Base-by-base conservation (phyloP, 2,797 vertebrate species). In the Dicrostonyx torquatus region DNA sequence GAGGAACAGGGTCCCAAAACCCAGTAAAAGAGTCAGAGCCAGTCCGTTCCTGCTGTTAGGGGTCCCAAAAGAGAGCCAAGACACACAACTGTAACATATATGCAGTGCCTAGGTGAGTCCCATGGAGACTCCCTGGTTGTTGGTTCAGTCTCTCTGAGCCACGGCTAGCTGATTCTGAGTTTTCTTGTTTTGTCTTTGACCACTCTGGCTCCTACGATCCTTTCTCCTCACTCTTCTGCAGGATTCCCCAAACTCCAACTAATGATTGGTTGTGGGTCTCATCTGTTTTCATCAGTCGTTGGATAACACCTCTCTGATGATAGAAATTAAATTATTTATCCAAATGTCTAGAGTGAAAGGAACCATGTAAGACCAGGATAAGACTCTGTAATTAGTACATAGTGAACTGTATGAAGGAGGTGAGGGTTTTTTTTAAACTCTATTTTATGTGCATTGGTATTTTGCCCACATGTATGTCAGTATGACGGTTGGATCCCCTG, bases 271-370 rank as follows among this genome's bases (percentile, higher is more conserved):
- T 72, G 20, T 40, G 70, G n/a, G 10, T 40, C 37, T 72, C 37
- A 40, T 72, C 70, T 72, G 10, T 40, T 72, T 40, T 37, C 10
- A 70, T 20, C 70, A 72, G 37, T 72, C 24, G 68, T 37, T 6
- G 70, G 20, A 72, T 72, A 10, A 72, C 0, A 9, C 37, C 70
- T 40, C 37, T 72, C 68, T 72, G 10, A 40, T 72, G 66, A 40
- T 17, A 72, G 70, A 72, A 72, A 72, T 72, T 79, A 76, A 87
- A 95, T 78, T 13, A 87, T 62, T 73, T 62, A 68, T 48, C 88
- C 55, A 89, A 78, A 40, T 60, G 40, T 43, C 77, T 40, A 87
- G 5, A 60, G 31, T 89, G 14, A 58, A 83, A 93, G 60, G 75
- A 89, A 90, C 88, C 37, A 10, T 62, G 55, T 22, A 58, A 22